Percentiles rank a stretch among this genome's conserved stretches.
Evolutionary conservation across 2,797 vertebrate genomes (phyloP).

Genomic region (Cossypha niveicapilla): DNA sequence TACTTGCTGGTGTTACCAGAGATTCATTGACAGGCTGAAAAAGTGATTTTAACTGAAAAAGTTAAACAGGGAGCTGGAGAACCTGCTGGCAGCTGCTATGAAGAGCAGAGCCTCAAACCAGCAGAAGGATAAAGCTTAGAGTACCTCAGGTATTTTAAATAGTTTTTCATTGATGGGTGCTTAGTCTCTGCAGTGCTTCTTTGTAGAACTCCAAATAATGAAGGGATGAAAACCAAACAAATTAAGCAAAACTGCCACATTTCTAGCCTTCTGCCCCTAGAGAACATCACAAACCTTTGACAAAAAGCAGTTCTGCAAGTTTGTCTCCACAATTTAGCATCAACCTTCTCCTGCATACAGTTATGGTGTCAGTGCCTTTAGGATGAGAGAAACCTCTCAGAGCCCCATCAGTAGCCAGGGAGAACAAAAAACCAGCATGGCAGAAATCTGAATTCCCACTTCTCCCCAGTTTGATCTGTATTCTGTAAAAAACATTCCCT

Average conservation of each 20-base stretch:
- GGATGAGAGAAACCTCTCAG: not conserved
- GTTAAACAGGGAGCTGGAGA: not conserved
- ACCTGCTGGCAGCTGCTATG: not conserved
- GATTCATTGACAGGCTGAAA: not conserved
- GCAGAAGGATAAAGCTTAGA: not conserved
- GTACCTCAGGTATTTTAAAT: not conserved
- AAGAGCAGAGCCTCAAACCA: not conserved
- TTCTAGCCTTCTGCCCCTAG: not conserved
- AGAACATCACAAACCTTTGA: not conserved
- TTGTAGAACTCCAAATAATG: not conserved
- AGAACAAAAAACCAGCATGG: not conserved
- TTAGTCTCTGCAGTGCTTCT: not conserved
- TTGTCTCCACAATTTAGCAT: not conserved
- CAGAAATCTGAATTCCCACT: not conserved
- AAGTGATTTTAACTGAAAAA: not conserved
- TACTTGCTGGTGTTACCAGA: not conserved
- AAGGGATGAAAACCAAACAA: not conserved
- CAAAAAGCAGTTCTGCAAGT: not conserved
- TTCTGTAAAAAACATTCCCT: not conserved
- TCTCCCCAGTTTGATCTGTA: not conserved
- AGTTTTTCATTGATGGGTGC: not conserved
- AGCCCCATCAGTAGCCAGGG: not conserved
- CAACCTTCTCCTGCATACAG: not conserved
- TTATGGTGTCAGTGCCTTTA: not conserved
- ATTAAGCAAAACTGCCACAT: not conserved